Conservation (phyloP, 2,888 invertebrate species). For the Acanthosoma haemorrhoidale region DNA sequence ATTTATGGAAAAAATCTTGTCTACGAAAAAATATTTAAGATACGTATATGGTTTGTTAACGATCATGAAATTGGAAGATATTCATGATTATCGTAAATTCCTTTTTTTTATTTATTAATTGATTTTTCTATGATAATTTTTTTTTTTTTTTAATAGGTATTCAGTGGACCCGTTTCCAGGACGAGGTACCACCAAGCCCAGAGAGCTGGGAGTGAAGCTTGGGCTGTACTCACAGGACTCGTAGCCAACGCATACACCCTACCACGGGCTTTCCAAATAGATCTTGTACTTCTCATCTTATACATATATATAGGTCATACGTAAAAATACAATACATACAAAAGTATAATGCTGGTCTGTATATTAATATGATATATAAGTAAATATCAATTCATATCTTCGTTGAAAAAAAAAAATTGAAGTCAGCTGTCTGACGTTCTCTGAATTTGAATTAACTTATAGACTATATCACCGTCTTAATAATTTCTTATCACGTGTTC, state of each 20-base stretch:
- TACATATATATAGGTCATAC: background rate
- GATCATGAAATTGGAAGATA: no score
- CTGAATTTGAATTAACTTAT: background rate
- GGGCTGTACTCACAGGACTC: constrained; percentile 20
- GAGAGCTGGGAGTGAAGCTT: constrained; percentile 22
- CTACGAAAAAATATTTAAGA: no score
- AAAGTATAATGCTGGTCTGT: no score
- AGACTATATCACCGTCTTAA: no score
- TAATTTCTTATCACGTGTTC: background rate
- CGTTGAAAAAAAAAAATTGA: no score
- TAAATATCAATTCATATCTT: background rate
- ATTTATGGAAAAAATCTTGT: no score
- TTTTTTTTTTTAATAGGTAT: constrained; percentile 1
- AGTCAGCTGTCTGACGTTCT: background rate
- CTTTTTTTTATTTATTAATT: no score
- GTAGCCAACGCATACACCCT: constrained; percentile 14
- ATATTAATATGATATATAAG: background rate
- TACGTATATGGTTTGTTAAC: no score
- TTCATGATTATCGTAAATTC: no score
- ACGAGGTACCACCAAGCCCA: background rate
- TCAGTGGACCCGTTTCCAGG: constrained; percentile 19
- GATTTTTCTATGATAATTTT: background rate
- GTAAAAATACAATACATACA: no score
- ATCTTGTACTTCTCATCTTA: background rate
- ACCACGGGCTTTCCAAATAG: constrained; percentile 12